phyloP scores from a whole-genome alignment of 2,888 invertebrate genomes.

The Epistrophella euchroma region DNA sequence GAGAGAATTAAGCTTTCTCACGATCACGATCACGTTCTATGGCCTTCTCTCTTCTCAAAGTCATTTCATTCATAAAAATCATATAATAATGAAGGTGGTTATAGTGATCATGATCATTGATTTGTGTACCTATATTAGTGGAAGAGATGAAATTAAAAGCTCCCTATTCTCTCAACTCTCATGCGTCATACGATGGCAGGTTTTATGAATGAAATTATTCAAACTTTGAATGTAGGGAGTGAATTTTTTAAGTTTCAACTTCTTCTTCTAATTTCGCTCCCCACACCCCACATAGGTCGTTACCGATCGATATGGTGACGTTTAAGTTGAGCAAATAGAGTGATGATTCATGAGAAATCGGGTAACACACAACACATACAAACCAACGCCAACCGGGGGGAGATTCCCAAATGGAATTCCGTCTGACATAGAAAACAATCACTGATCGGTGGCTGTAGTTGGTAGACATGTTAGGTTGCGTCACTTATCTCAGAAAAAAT shows the following conservation, averaged over 20 bases:
- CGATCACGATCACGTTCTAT: not conserved
- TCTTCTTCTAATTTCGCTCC: constrained; percentile 20
- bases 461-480: constrained; percentile 74
- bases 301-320: constrained; percentile 45
- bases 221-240: constrained; percentile 51
- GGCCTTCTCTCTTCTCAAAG: not conserved
- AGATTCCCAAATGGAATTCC: constrained; percentile 65
- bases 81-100: not conserved
- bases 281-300: constrained; percentile 62
- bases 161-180: constrained; percentile 23
- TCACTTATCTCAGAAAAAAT: constrained; percentile 82
- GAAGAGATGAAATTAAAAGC: constrained; percentile 27
- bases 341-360: constrained; percentile 61
- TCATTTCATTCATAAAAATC: constrained; percentile 20
- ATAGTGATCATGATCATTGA: not conserved
- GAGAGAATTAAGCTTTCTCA: constrained; percentile 53
- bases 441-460: not conserved
- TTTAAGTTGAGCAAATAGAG: constrained; percentile 36
- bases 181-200: constrained; percentile 39
- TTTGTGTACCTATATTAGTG: not conserved
- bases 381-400: constrained; percentile 16
- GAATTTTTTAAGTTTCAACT: constrained; percentile 6
- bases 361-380: not conserved
- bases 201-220: constrained; percentile 71
- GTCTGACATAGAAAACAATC: constrained; percentile 24